Base-by-base conservation (phyloP, 2,113 vertebrate species). In the Phylloscopus whistleri region DNA sequence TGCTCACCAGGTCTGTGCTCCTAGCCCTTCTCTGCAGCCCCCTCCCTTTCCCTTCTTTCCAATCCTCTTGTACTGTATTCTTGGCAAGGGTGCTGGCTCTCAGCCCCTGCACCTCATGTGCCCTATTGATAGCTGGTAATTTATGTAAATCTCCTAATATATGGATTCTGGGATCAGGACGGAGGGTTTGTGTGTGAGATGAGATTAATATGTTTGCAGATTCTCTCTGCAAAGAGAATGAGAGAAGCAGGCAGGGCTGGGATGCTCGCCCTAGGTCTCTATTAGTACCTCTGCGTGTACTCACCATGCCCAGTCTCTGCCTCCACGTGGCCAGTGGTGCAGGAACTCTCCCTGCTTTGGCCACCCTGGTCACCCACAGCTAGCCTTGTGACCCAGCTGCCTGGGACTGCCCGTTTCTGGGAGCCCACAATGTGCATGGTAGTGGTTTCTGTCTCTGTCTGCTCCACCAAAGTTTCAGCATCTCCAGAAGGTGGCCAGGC, bases 141-240 rank as follows among this genome's bases (percentile, higher is more conserved):
- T 95, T 97, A 97, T 97, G 96, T 93, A 97, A 97, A 96, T 97
- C 96, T 96, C 93, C 95, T 96, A 95, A 93, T 94, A 96, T 96
- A 96, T 95, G 96, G 96, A 95, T 96, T 96, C 96, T 97, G 95
- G 96, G 95, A 96, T 97, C 94, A 96, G 93, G 90, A 94, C 44
- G 0, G 73, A 92, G 86, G 90, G 94, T 94, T 95, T 93, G 93
- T 97, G 96, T 96, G 96, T 96, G 95, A 94, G 96, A 96, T 96
- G 95, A 97, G 95, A 97, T 96, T 96, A 97, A 96, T 96, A 95
- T 96, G 96, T 97, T 96, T 96, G 95, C 94, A 96, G 94, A 97
- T 93, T 96, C 94, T 85, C 90, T 93, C 92, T 92, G 93, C 85
- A 86, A 94, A 95, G 93, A 95, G 93, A 95, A 31, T 64, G 53